Base-by-base conservation (phyloP, 2,113 vertebrate genomes). In the Phaethornis superciliosus region DNA sequence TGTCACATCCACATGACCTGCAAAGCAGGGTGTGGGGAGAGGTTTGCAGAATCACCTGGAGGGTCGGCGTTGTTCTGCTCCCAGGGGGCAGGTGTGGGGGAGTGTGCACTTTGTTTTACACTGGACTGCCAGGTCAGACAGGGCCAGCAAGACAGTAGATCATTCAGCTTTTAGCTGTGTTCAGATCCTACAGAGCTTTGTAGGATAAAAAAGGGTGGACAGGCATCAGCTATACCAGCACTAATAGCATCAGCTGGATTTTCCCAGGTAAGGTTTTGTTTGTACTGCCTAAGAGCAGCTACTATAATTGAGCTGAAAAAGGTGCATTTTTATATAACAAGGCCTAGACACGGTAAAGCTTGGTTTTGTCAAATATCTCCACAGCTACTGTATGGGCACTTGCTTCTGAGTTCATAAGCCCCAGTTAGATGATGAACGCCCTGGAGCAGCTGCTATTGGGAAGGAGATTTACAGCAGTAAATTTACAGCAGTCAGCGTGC, bases 1-100 rank as follows among this genome's bases (percentile, higher is more conserved):
- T 55, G 52, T 47, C 60, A 37, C 81, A 56, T 81, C 47, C 82
- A 81, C 26, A 28, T 60, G 85, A 92, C 27, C 64, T 30, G 72
- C 60, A 64, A 68, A 80, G 62, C 82, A 88, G 80, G 64, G 67
- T 94, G 64, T 52, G 44, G 69, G 33, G 64, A 90, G 49, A 55
- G 47, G 33, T 33, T n/a, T 94, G 60, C 32, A 83, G 52, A 51
- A 67, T 90, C 72, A 81, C 90, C 92, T 96, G 94, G 92, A 90
- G 93, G 82, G 55, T 47, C 71, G 83, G 56, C 47, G 18, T 40
- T 85, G 82, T 85, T 72, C 71, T 69, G 12, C 23, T 78, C 44
- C 46, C 6, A 47, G 46, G 9, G 56, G 63, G 89, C 24, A 55
- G 47, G 63, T n/a, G 65, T 26, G 70, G 40, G 81, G 62, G 68